Evolutionary conservation across 2,113 vertebrate species (phyloP), one percentile per base, ranked within the genome.

Genomic region (Sturnus vulgaris): DNA sequence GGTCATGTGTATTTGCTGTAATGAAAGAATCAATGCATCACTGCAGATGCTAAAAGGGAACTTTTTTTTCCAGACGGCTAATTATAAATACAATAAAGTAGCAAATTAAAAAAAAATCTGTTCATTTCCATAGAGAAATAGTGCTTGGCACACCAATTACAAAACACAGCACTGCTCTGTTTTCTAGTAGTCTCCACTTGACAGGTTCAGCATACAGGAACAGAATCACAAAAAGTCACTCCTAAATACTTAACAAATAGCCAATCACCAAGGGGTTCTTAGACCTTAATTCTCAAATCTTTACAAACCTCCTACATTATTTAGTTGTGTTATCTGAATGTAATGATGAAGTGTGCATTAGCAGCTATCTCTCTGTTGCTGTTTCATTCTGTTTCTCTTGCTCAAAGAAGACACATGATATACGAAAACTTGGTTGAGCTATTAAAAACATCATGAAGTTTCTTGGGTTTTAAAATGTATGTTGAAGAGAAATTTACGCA

Each of bases 11-110:
- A 96, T 97, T 97, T 97, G 96, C 97, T 97, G 92, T 96, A 96
- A 97, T 96, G 97, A 97, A 97, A 96, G 96, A 97, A 96, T 95
- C 93, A 96, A 95, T 96, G 95, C 95, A 96, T 97, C 96, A 97
- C 83, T 95, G 94, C 91, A 93, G 97, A 97, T 97, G 78, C 92
- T 60, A 88, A 96, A 94, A 96, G 93, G 91, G 94, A 95, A 95
- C 66, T 68, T 95, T 94, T 93, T 96, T 96, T 97, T 95, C 89
- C 96, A 92, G 94, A 81, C 44, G 19, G 89, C 96, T 97, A 98
- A 98, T 98, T 97, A 97, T 97, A 97, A 97, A 97, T 97, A 96
- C 95, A 96, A 97, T 97, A 96, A 97, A 97, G 94, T 84, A 96
- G 96, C 88, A 95, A 95, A 97, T 96, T 92, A 95, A 91, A 86